A percentile compares a stretch with the other conserved stretches of the same genome.
phyloP scores from a whole-genome alignment of 2,113 vertebrate species.

The Rhagologus leucostigma region DNA sequence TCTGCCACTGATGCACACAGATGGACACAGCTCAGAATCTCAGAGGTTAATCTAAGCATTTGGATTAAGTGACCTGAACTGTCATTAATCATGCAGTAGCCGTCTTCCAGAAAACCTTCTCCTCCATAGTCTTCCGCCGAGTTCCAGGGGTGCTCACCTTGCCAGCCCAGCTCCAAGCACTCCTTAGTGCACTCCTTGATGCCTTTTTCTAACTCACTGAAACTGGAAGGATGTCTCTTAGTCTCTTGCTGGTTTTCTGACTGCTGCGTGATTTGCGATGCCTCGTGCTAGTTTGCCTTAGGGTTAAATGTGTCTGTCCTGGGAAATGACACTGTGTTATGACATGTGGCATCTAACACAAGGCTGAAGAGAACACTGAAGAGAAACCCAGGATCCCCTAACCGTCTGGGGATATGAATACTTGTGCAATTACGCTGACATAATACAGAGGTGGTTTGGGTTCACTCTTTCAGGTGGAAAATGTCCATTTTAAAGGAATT shows the following conservation, averaged over 20 bases:
- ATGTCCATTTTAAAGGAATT: not conserved
- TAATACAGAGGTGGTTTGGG: not conserved
- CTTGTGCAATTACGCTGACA: not conserved
- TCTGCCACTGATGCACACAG: not conserved
- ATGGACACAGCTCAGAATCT: not conserved
- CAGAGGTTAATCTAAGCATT: not conserved
- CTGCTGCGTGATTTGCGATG: rapidly evolving
- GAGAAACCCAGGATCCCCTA: not conserved
- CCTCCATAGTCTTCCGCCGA: not conserved
- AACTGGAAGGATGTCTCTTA: not conserved
- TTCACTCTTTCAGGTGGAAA: not conserved
- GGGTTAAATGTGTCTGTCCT: not conserved
- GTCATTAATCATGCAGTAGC: not conserved
- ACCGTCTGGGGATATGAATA: not conserved
- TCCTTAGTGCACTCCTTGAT: not conserved
- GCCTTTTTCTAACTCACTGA: not conserved
- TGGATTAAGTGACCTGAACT: not conserved
- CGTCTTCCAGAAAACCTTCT: not conserved
- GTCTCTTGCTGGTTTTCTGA: not conserved
- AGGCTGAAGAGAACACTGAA: not conserved
- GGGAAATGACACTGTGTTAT: not conserved
- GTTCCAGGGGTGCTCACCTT: not conserved
- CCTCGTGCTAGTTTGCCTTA: not conserved
- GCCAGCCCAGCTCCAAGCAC: not conserved
- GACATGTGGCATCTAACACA: not conserved